phyloP scores from a whole-genome alignment of 1,140 invertebrate genomes.

The Leptestheria dahalacensis region DNA sequence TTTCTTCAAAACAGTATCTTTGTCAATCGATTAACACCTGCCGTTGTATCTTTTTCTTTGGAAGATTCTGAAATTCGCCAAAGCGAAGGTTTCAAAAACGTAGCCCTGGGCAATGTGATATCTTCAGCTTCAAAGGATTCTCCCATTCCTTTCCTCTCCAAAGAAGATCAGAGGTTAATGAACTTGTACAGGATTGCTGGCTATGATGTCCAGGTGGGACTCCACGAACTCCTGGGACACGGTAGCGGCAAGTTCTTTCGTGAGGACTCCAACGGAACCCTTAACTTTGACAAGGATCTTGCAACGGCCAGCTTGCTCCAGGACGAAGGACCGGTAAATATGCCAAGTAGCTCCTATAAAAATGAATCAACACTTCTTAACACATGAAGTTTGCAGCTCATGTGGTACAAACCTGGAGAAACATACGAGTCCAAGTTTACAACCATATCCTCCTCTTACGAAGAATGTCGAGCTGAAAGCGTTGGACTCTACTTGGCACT shows the following conservation, averaged over 20 bases:
- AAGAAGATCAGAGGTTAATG: constrained; percentile 52
- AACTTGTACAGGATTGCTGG: constrained; percentile 52
- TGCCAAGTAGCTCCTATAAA: not conserved
- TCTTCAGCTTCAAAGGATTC: constrained; percentile 64
- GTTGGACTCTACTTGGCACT: constrained; percentile 75
- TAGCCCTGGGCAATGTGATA: constrained; percentile 86
- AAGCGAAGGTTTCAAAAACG: constrained; percentile 91
- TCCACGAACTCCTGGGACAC: constrained; percentile 88
- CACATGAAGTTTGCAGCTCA: constrained; percentile 9
- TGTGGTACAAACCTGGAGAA: constrained; percentile 69
- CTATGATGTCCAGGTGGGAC: constrained; percentile 74
- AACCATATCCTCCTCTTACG: constrained; percentile 70
- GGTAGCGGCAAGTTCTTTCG: constrained; percentile 83
- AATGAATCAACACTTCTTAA: not conserved
- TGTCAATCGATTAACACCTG: too few species aligned
- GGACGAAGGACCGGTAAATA: constrained; percentile 41
- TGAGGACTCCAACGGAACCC: constrained; percentile 51
- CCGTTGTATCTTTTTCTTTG: too few species aligned
- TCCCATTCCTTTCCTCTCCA: constrained; percentile 59
- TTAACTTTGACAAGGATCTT: constrained; percentile 63
- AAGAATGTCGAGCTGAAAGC: constrained; percentile 90
- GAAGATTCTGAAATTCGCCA: constrained; percentile 86
- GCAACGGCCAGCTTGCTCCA: constrained; percentile 47
- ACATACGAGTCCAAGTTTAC: constrained; percentile 85
- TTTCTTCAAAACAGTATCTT: too few species aligned